These are phyloP conservation scores for Reticulitermes lucifugus DNA, from an alignment of 2,888 invertebrate species.

Conservation along the genomic window DNA sequence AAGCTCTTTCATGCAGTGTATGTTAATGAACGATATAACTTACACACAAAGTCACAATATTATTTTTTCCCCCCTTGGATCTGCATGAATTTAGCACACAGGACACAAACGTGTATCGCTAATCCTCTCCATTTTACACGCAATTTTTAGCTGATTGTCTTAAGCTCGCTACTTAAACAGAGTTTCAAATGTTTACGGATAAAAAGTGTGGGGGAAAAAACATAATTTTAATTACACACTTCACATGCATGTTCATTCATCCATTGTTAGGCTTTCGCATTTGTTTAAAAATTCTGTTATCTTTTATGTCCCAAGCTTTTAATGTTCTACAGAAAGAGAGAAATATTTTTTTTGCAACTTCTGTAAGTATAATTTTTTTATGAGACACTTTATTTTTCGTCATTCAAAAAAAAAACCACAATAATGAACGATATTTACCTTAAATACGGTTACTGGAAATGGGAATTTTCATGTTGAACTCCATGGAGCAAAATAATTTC, in stretches of 20 bases:
- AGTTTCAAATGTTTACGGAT: neutral
- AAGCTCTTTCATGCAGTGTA: conserved; percentile 19
- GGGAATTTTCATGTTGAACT: too few relatives aligned
- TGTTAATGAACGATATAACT: conserved; percentile 13
- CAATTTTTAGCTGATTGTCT: neutral
- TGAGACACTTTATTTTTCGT: too few relatives aligned
- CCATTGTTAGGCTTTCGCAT: too few relatives aligned
- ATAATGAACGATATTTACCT: neutral
- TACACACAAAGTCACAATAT: neutral
- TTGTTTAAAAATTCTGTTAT: too few relatives aligned
- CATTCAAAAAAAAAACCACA: neutral
- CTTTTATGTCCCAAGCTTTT: too few relatives aligned
- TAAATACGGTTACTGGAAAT: too few relatives aligned
- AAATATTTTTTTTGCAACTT: too few relatives aligned
- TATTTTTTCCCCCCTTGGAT: neutral
- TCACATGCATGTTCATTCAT: neutral
- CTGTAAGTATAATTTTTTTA: too few relatives aligned
- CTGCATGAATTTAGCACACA: neutral
- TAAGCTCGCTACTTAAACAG: neutral
- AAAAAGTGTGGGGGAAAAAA: neutral
- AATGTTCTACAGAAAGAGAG: too few relatives aligned
- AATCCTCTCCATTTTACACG: neutral
- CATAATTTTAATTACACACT: neutral
- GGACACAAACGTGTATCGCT: neutral
- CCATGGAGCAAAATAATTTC: too few relatives aligned